phyloP scores from a whole-genome alignment of 2,113 vertebrate species.

The Tylochromis polylepis region DNA sequence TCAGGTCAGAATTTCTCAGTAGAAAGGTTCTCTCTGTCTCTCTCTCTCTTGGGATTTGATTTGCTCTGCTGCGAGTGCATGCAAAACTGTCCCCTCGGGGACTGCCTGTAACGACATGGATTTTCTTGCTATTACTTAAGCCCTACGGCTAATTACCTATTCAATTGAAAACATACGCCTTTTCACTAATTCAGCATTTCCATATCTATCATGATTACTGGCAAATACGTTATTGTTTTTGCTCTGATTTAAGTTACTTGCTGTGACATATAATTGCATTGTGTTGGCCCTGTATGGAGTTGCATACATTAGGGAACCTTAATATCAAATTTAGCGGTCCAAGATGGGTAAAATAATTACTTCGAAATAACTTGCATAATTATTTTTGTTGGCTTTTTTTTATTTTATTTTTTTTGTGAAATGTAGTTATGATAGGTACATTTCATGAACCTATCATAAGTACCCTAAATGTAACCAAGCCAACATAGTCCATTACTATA shows the following conservation, averaged over 20 bases:
- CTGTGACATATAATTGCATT: not conserved
- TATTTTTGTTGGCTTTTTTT: not conserved
- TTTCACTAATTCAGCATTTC: constrained; percentile 63
- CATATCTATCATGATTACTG: constrained; percentile 69
- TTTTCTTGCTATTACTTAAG: constrained; percentile 43
- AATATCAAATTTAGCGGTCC: not conserved
- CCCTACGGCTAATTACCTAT: constrained; percentile 67
- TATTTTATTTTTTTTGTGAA: not conserved
- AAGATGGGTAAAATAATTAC: not conserved
- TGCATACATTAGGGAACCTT: not conserved
- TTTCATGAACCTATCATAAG: not conserved
- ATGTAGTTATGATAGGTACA: not conserved
- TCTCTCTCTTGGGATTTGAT: constrained; percentile 6
- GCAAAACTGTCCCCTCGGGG: constrained; percentile 30
- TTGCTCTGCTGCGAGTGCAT: not conserved
- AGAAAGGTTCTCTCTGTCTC: not conserved
- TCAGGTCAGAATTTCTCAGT: constrained; percentile 53
- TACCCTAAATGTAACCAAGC: not conserved
- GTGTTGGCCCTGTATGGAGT: not conserved
- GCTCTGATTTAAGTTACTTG: constrained; percentile 59
- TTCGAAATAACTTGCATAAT: not conserved
- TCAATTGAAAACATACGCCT: constrained; percentile 62
- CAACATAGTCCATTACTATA: not conserved
- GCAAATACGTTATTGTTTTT: constrained; percentile 68
- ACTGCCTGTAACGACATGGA: constrained; percentile 41